Base-by-base conservation (phyloP, 2,113 vertebrate genomes). In the Zosterops borbonicus region DNA sequence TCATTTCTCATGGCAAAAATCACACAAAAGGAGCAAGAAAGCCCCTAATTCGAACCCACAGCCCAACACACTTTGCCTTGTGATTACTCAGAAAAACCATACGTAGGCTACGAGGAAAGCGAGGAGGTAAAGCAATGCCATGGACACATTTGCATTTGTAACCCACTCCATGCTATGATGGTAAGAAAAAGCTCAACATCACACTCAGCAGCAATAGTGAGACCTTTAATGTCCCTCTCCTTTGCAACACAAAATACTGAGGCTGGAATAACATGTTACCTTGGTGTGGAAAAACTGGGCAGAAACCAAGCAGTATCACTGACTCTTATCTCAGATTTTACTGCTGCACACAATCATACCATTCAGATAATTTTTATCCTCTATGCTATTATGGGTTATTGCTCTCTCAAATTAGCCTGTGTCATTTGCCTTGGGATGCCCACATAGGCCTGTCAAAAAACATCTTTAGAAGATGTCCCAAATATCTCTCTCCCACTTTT, bases 161-260 rank as follows among this genome's bases (percentile, higher is more conserved):
- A 93, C 17, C 33, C 62, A 28, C 39, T 64, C 5, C 11, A 7
- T 42, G 39, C 20, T 39, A 6, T 12, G 37, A 63, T 3, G 11
- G 28, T 35, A 73, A 73, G 37, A 58, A 12, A 80, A 76, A 89
- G 27, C 14, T 50, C 42, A 56, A 35, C 23, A 24, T 2, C 2
- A 6, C 8, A 4, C 24, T 29, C 17, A 13, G 31, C 14, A 77
- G 31, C 12, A 53, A 33, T 1, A 73, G 25, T 0, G 1, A 74
- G 31, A 47, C 14, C 5, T 70, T 81, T 39, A 56, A 58, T n/a
- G 18, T 2, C 17, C 39, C 59, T 39, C 1, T 2, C 20, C 14
- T 87, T 44, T 49, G 47, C 33, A 50, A 31, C 22, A 35, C 33
- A 42, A 37, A 70, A 92, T 39, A 76, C 24, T 46, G 39, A 53